Percentiles rank a stretch among this genome's conserved stretches.
Evolutionary conservation across 2,888 invertebrate genomes (phyloP).

Genomic region (Augochlorella aurata): DNA sequence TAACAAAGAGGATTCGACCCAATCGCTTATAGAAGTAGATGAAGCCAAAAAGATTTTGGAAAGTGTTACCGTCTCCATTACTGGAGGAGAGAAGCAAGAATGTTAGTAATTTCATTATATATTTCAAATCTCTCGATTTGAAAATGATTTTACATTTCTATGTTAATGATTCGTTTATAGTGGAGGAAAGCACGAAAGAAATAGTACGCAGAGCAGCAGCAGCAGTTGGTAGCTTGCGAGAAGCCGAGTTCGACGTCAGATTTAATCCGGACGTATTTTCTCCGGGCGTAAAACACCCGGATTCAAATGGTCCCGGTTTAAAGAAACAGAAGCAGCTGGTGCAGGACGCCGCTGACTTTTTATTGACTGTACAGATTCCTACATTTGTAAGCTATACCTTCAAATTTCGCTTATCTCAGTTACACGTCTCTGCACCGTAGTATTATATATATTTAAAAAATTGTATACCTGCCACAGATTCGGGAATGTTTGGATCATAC

Average conservation of each 20-base stretch:
- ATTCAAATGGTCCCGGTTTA: slow-evolving; percentile 87
- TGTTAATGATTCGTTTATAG: slow-evolving; percentile 77
- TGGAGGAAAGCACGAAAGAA: slow-evolving; percentile 93
- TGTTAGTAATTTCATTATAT: slow-evolving; percentile 82
- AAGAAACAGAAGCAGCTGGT: slow-evolving; percentile 94
- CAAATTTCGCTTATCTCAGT: too few species aligned
- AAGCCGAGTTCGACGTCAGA: slow-evolving; percentile 97
- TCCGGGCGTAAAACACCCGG: slow-evolving; percentile 93
- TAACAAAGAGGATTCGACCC: slow-evolving; percentile 78
- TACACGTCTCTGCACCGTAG: too few species aligned
- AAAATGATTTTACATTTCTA: not conserved
- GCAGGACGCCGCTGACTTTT: slow-evolving; percentile 97
- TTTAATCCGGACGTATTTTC: slow-evolving; percentile 99
- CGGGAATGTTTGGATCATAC: slow-evolving; percentile 95
- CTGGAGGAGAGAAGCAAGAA: slow-evolving; percentile 89
- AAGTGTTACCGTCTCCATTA: slow-evolving; percentile 90
- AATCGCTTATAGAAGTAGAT: slow-evolving; percentile 86
- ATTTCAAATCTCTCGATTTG: not conserved
- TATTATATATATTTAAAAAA: not conserved
- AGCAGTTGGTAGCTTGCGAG: slow-evolving; percentile 96
- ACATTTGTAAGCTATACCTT: slow-evolving; percentile 89
- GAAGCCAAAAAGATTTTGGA: slow-evolving; percentile 96
- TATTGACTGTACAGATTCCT: slow-evolving; percentile 96
- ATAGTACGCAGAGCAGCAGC: slow-evolving; percentile 94
- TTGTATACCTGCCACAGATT: slow-evolving; percentile 82